Evolutionary conservation across 2,888 invertebrate genomes (phyloP).

Genomic region (Tanypteryx hageni): DNA sequence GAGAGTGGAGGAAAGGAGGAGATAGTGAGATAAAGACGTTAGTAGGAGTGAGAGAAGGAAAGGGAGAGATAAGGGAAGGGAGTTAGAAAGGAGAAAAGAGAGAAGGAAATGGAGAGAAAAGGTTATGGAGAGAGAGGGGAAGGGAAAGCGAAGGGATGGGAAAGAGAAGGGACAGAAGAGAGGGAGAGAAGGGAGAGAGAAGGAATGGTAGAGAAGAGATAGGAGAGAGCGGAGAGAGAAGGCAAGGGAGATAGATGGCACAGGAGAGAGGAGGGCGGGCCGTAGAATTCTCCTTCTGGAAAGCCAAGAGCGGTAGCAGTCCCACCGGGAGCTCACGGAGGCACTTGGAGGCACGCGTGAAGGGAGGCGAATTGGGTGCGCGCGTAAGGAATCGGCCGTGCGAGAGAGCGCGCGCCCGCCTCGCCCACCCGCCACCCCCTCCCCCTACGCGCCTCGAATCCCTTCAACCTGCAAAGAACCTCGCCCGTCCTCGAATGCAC

Average conservation of each 20-base stretch:
- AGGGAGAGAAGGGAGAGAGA: not conserved
- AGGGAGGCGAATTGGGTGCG: not conserved
- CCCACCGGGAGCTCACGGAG: not conserved
- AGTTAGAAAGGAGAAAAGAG: too few species aligned
- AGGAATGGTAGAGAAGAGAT: not conserved
- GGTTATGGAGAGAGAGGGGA: not conserved
- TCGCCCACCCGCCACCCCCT: too few species aligned
- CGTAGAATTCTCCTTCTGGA: not conserved
- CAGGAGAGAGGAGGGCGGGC: not conserved
- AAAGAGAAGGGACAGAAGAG: not conserved
- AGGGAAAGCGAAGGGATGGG: not conserved
- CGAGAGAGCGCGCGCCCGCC: not conserved
- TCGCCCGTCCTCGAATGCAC: too few species aligned
- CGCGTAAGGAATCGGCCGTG: conserved; percentile 41
- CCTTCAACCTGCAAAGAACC: not conserved
- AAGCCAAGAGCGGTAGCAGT: not conserved
- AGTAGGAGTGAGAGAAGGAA: not conserved
- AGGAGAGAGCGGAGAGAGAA: not conserved
- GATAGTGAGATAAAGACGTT: too few species aligned
- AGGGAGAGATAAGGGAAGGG: not conserved
- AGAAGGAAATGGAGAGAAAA: too few species aligned
- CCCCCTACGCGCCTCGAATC: not conserved
- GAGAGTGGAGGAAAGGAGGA: too few species aligned
- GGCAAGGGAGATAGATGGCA: not conserved
- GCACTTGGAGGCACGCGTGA: not conserved